A percentile compares a stretch with the other conserved stretches of the same genome.
Conservation (phyloP, 2,888 invertebrate species). For the Athalia cordata region DNA sequence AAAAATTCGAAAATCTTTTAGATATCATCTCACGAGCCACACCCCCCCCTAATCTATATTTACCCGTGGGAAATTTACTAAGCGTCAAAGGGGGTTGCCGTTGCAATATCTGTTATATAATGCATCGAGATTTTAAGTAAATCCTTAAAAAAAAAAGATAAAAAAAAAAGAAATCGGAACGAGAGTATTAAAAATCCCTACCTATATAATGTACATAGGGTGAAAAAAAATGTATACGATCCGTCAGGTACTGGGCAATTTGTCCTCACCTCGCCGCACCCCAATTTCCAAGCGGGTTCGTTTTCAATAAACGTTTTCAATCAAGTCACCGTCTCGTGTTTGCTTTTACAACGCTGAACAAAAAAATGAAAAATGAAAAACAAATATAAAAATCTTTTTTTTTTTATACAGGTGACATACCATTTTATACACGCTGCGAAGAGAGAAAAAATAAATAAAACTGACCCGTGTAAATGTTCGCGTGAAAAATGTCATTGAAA, state of each 20-base stretch:
- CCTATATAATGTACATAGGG: too few species aligned
- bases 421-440: too few species aligned
- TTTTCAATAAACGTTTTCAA: conserved; percentile 20
- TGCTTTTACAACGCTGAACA: neutral
- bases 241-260: neutral
- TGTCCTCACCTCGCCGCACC: neutral
- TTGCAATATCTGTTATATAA: neutral
- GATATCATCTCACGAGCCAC: neutral
- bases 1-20: too few species aligned
- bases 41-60: conserved; percentile 24
- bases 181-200: conserved; percentile 1
- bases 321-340: neutral
- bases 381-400: too few species aligned
- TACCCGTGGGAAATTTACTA: conserved; percentile 20
- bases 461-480: too few species aligned
- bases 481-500: too few species aligned
- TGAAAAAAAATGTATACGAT: too few species aligned
- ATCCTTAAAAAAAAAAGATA: neutral
- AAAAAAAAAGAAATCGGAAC: neutral
- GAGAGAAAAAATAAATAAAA: too few species aligned
- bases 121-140: neutral
- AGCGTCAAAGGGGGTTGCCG: neutral
- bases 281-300: too few species aligned
- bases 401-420: too few species aligned
- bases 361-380: too few species aligned